phyloP scores from a whole-genome alignment of 2,113 vertebrate genomes.

The Syngnathoides biaculeatus region DNA sequence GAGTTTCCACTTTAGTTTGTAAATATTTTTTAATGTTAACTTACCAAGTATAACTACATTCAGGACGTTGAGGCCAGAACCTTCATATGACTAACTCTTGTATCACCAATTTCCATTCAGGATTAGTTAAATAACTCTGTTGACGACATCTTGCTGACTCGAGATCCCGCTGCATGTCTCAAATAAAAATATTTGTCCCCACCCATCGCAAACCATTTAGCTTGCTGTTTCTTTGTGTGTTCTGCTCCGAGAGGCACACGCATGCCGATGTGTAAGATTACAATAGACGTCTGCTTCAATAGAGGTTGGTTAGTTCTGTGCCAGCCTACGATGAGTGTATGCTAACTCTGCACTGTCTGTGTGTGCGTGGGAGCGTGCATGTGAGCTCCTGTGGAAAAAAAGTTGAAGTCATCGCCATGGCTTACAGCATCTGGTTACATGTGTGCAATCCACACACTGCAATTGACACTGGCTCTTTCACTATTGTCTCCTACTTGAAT shows the following conservation, averaged over 20 bases:
- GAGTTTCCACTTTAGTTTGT: neutral
- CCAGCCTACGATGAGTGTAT: constrained; percentile 54
- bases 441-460: constrained; percentile 43
- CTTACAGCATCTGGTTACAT: constrained; percentile 63
- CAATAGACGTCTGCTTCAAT: constrained; percentile 60
- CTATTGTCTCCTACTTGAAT: constrained; percentile 40
- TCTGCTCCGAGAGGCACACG: constrained; percentile 26
- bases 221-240: constrained; percentile 39
- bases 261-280: constrained; percentile 61
- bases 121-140: neutral
- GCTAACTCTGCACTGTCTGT: constrained; percentile 26
- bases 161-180: constrained; percentile 18
- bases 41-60: neutral
- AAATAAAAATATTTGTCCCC: constrained; percentile 26
- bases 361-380: constrained; percentile 17
- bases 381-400: constrained; percentile 49
- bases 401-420: constrained; percentile 68
- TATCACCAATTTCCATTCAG: neutral
- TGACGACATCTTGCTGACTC: neutral
- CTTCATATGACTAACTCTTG: neutral
- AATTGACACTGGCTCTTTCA: constrained; percentile 41
- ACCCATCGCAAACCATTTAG: constrained; percentile 34
- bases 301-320: constrained; percentile 47
- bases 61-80: neutral
- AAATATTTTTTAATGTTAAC: neutral